Base-by-base conservation (phyloP, 35 echinoderm and acorn worm species). In the Heliocidaris tuberculata region DNA sequence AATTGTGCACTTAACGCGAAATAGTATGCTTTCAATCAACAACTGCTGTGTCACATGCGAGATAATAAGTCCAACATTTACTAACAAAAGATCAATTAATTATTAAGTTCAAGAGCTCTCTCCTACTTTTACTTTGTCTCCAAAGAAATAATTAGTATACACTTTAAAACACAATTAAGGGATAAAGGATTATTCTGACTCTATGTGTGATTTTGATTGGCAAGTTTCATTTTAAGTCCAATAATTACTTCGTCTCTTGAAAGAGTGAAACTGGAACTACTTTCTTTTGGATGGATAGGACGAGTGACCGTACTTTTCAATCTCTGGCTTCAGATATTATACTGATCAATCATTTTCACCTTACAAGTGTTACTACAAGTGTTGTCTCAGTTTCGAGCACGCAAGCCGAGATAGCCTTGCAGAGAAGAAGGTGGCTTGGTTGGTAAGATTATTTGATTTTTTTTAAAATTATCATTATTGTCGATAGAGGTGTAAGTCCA, bases 341-440 rank as follows among this genome's bases (percentile, higher is more conserved):
- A 89, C 21, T 42, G 5, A 89, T 89, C 10, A 89, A 89, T 89
- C 87, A 89, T 48, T 89, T 88, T 89, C 87, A 9, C 31, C 3
- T 6, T 89, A 89, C 87, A 89, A 89, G 87, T 89, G 87, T 32
- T 48, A 24, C 31, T 24, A 78, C 87, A 48, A 47, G 87, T 89
- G 87, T 47, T 24, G 87, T 48, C 32, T 48, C 32, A 48, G 87
- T 89, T 89, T 89, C 87, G 87, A 89, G 87, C 87, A 89, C 87
- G 87, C 87, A 13, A 89, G 65, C 2, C 65, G 65, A 78, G 65
- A 78, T 78, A 78, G 65, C 21, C 65, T 8, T 78, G 65, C 65
- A 78, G 21, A n/a, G 17, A 19, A 78, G 7, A 78, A 24, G 17
- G 65, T 42, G 35, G 0, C 35, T 42, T 42, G 35, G 35, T n/a